Percentiles rank a stretch among this genome's conserved stretches.
phyloP scores from a whole-genome alignment of 2,888 invertebrate genomes.

The Tenthredo mesomela region DNA sequence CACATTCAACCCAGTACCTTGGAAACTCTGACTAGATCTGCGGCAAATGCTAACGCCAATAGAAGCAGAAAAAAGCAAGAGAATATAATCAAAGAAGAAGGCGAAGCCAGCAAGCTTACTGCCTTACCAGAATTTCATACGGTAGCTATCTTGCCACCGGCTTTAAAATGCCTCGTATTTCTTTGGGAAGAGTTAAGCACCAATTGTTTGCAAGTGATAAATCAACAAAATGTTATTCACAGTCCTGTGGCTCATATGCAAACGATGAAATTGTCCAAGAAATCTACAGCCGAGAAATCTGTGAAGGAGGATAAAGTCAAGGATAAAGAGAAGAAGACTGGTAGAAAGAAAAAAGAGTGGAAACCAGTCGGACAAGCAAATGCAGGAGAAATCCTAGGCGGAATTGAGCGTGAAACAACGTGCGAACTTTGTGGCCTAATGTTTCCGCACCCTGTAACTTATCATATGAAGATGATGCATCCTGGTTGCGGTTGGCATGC shows the following conservation, averaged over 20 bases:
- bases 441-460: constrained; percentile 90
- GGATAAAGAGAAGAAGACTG: constrained; percentile 77
- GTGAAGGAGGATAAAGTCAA: constrained; percentile 76
- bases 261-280: constrained; percentile 62
- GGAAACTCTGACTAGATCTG: constrained; percentile 88
- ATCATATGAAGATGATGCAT: constrained; percentile 94
- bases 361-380: constrained; percentile 70
- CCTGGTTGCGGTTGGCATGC: constrained; percentile 94
- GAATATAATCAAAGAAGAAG: constrained; percentile 81
- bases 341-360: constrained; percentile 82
- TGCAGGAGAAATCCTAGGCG: constrained; percentile 59
- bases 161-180: constrained; percentile 91
- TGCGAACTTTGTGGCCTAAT: constrained; percentile 94
- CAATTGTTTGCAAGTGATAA: constrained; percentile 84
- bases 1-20: constrained; percentile 89
- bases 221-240: constrained; percentile 82
- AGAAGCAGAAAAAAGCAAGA: constrained; percentile 81
- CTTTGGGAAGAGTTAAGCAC: constrained; percentile 93
- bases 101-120: constrained; percentile 72
- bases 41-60: constrained; percentile 89
- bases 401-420: constrained; percentile 76
- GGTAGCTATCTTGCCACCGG: constrained; percentile 91
- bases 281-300: constrained; percentile 63
- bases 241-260: constrained; percentile 78
- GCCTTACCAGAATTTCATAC: constrained; percentile 80